phyloP scores from a whole-genome alignment of 92 coral and sea anemone genomes.

The Porites rus region DNA sequence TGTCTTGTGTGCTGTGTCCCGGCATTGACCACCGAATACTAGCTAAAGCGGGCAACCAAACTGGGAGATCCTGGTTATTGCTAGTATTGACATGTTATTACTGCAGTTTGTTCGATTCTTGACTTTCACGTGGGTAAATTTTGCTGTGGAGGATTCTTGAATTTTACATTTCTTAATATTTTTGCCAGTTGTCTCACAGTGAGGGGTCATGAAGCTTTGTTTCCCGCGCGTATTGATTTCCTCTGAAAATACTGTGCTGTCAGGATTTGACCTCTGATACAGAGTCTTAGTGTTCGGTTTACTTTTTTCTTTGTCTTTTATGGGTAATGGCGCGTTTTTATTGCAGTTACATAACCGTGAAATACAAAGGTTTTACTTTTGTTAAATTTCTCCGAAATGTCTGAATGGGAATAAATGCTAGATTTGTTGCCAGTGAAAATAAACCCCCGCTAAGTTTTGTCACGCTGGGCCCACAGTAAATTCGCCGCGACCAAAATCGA shows the following conservation, averaged over 20 bases:
- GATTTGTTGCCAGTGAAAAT: not conserved
- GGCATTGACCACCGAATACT: too few species aligned
- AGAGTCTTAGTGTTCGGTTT: not conserved
- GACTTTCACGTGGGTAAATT: too few species aligned
- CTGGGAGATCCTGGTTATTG: too few species aligned
- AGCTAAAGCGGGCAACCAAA: too few species aligned
- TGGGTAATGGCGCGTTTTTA: not conserved
- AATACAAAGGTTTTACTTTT: not conserved
- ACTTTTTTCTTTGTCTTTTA: not conserved
- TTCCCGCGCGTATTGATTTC: not conserved
- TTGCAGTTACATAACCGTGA: not conserved
- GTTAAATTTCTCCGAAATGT: not conserved
- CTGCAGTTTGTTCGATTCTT: too few species aligned
- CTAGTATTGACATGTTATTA: too few species aligned
- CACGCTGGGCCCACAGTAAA: not conserved
- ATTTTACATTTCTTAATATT: too few species aligned
- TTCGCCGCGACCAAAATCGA: slow-evolving; percentile 5
- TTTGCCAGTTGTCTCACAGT: too few species aligned
- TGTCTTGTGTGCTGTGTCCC: too few species aligned
- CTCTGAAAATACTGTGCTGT: not conserved
- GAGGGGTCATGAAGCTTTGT: not conserved
- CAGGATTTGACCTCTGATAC: slow-evolving; percentile 5
- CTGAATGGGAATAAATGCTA: slow-evolving; percentile 5
- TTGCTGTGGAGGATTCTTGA: too few species aligned
- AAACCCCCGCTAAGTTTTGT: too few species aligned